phyloP scores from a whole-genome alignment of 2,888 invertebrate species.

The Conchocele bisecta region DNA sequence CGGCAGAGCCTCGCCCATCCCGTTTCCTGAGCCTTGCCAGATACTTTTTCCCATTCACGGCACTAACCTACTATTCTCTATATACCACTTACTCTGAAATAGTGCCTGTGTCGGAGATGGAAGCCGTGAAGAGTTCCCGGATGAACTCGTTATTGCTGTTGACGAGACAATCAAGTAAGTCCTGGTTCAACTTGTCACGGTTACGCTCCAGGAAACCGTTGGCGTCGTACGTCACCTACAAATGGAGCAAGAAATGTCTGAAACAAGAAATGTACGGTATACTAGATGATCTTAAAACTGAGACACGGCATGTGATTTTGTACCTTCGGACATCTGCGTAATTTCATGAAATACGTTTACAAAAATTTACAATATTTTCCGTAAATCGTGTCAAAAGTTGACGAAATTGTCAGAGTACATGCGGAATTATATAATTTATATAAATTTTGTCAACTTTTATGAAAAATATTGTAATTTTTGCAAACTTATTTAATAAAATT shows the following conservation, averaged over 20 bases:
- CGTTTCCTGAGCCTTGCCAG: too few species aligned
- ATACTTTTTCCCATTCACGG: too few species aligned
- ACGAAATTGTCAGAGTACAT: too few species aligned
- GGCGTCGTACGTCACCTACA: slow-evolving; percentile 73
- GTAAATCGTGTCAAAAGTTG: too few species aligned
- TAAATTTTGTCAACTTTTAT: too few species aligned
- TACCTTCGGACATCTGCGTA: background rate
- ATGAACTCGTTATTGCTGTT: slow-evolving; percentile 74
- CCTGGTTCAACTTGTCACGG: slow-evolving; percentile 71
- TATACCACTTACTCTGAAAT: slow-evolving; percentile 70
- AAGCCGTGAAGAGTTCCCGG: slow-evolving; percentile 70
- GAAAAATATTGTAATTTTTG: too few species aligned
- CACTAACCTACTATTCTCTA: too few species aligned
- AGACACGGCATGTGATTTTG: background rate
- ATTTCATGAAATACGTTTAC: too few species aligned
- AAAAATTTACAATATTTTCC: too few species aligned
- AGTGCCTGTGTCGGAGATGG: slow-evolving; percentile 67
- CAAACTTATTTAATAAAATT: too few species aligned
- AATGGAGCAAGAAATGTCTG: background rate
- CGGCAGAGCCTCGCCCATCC: too few species aligned
- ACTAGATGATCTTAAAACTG: background rate
- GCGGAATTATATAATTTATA: too few species aligned
- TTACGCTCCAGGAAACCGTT: slow-evolving; percentile 77
- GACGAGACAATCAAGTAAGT: slow-evolving; percentile 69
- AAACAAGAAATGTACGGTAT: background rate